These are phyloP conservation scores for Caenorhabditis angaria DNA, from an alignment of 2,888 invertebrate genomes.

Conservation along the genomic window DNA sequence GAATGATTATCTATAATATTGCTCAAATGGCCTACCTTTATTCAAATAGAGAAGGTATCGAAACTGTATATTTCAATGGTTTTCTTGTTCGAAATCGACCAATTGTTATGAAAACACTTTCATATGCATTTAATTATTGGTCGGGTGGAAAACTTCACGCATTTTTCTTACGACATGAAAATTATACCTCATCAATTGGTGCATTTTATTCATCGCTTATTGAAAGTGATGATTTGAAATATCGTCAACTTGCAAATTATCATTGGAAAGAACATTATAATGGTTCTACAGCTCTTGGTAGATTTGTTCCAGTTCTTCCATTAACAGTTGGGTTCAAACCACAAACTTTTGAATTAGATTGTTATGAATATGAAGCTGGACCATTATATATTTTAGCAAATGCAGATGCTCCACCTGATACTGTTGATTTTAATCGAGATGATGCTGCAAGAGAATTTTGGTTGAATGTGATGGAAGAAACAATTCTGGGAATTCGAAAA, in stretches of 20 bases:
- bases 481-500: slow-evolving; percentile 76
- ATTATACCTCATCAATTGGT: slow-evolving; percentile 80
- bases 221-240: slow-evolving; percentile 65
- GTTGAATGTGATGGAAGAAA: slow-evolving; percentile 87
- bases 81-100: slow-evolving; percentile 81
- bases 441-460: slow-evolving; percentile 87
- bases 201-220: slow-evolving; percentile 77
- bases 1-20: slow-evolving; percentile 80
- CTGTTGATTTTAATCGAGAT: slow-evolving; percentile 87
- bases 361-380: slow-evolving; percentile 77
- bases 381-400: slow-evolving; percentile 81
- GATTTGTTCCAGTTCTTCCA: slow-evolving; percentile 63
- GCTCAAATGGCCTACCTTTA: slow-evolving; percentile 79
- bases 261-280: slow-evolving; percentile 81
- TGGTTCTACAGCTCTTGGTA: slow-evolving; percentile 78
- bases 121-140: slow-evolving; percentile 80
- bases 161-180: slow-evolving; percentile 80
- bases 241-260: slow-evolving; percentile 71
- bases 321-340: slow-evolving; percentile 48
- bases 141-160: slow-evolving; percentile 73
- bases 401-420: slow-evolving; percentile 79
- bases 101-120: slow-evolving; percentile 80
- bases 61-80: slow-evolving; percentile 80
- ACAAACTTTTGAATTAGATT: slow-evolving; percentile 76
- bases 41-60: slow-evolving; percentile 78